Evolutionary conservation across 2,888 invertebrate species (phyloP).

Genomic region (Lamellibrachia satsuma): DNA sequence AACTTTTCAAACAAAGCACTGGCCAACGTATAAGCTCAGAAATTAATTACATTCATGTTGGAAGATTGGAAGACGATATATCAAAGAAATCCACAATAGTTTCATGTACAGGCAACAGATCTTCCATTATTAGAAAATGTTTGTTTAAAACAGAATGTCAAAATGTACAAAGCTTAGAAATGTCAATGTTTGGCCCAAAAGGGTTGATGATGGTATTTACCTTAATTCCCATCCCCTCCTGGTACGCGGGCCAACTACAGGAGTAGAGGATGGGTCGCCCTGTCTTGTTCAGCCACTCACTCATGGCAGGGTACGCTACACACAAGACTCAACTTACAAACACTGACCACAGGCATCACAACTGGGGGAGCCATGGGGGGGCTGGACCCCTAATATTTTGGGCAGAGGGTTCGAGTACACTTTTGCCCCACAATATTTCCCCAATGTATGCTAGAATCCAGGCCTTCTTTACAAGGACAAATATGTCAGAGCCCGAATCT

Average conservation of each 20-base stretch:
- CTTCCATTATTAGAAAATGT: too few relatives aligned
- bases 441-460: too few relatives aligned
- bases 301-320: conserved; percentile 91
- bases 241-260: conserved; percentile 97
- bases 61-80: background rate
- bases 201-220: conserved; percentile 21
- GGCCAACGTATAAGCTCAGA: background rate
- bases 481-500: too few relatives aligned
- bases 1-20: background rate
- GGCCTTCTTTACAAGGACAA: too few relatives aligned
- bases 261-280: conserved; percentile 95
- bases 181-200: background rate
- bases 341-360: background rate
- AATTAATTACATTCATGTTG: background rate
- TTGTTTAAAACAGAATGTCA: background rate
- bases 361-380: too few relatives aligned
- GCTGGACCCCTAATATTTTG: too few relatives aligned
- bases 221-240: conserved; percentile 32
- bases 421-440: too few relatives aligned
- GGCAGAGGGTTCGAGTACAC: too few relatives aligned
- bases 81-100: too few relatives aligned
- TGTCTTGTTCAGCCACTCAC: conserved; percentile 86
- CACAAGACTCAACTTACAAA: background rate
- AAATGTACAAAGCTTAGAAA: background rate
- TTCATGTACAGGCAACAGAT: too few relatives aligned